Percentiles rank a stretch among this genome's conserved stretches.
phyloP scores from a whole-genome alignment of 2,113 vertebrate species.

The Haliaeetus leucogaster region DNA sequence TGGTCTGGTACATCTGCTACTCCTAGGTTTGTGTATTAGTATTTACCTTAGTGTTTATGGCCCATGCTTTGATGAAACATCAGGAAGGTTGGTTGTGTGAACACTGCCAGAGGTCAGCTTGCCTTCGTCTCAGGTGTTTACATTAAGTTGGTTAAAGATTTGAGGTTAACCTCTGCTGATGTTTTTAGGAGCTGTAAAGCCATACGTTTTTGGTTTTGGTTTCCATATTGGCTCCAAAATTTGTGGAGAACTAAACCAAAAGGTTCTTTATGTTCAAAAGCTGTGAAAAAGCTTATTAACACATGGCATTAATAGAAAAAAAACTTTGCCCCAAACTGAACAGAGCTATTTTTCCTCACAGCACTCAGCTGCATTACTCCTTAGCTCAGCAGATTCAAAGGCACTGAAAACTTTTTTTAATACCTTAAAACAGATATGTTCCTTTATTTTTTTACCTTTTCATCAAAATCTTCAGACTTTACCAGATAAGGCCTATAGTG shows the following conservation, averaged over 20 bases:
- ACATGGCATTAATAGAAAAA: neutral
- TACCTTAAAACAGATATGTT: neutral
- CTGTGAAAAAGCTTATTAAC: constrained; percentile 39
- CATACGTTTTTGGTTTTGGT: neutral
- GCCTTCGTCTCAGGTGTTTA: neutral
- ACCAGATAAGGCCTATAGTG: neutral
- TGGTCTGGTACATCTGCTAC: neutral
- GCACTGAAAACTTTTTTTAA: neutral
- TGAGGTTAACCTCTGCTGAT: constrained; percentile 5
- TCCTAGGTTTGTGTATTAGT: neutral
- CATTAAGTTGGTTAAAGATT: neutral
- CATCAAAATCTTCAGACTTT: neutral
- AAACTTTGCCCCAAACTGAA: neutral
- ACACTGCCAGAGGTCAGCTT: neutral
- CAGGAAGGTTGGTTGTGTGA: neutral
- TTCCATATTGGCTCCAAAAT: neutral
- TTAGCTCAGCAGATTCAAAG: neutral
- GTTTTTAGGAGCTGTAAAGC: constrained; percentile 17
- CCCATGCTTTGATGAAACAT: neutral
- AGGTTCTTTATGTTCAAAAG: constrained; percentile 31
- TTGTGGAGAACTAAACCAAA: neutral
- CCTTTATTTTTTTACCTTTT: neutral
- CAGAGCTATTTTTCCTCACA: neutral
- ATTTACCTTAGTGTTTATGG: neutral
- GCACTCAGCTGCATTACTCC: neutral